Evolutionary conservation across 2,113 vertebrate genomes (phyloP), one percentile per base, ranked within the genome.

Genomic region (Labeo rohita): DNA sequence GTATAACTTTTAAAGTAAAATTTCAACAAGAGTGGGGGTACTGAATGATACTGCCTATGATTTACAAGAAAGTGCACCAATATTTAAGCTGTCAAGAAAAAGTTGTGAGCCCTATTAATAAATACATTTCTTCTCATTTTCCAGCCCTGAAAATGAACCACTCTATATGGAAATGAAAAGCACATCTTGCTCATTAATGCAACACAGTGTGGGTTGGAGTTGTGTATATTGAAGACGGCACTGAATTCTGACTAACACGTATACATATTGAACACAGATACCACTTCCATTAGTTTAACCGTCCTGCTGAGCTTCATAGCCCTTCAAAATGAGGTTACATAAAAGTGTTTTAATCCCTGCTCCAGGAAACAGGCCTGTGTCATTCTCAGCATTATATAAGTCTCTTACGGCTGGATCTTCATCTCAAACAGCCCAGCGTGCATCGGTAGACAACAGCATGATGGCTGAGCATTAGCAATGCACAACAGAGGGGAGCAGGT

Each of bases 301-400:
- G 0, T 84, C 66, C 82, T 68, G 79, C 88, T 90, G 70, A 74
- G 85, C 77, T 77, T 65, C 84, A 84, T 84, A 88, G 85, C 76
- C 85, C 56, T 86, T 54, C 87, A 89, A 87, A 87, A 82, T 87
- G 43, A 83, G 80, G 90, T 93, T 94, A 93, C 63, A 92, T 93
- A 93, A 95, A 93, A 87, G 89, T 89, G 88, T 89, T 91, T 92
- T 91, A 94, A 93, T 90, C 82, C 92, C 89, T 89, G 85, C 89
- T 91, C 90, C 89, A 91, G 87, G 87, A 89, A 89, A 89, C 85
- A 83, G 87, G 88, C 83, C 85, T 87, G 91, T 90, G 90, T 91
- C 89, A 87, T 91, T 90, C 80, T 84, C 78, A 8, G 74, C 56
- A 59, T 93, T 94, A 92, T 61, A 66, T 86, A 93, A 92, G 65